These are phyloP conservation scores for Pachydiplax longipennis DNA, from an alignment of 2,888 invertebrate genomes.

Conservation along the genomic window DNA sequence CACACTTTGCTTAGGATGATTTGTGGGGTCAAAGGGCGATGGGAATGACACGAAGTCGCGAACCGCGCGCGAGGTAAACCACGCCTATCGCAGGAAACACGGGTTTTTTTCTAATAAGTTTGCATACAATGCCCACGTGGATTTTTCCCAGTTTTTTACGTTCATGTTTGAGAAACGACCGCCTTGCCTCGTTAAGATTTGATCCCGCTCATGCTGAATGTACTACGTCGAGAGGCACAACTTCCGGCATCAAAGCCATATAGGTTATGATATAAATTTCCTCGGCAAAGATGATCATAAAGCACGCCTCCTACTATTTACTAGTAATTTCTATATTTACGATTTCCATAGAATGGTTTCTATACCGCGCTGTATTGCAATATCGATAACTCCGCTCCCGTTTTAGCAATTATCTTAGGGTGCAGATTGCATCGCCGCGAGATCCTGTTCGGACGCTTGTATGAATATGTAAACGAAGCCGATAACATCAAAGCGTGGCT, in stretches of 20 bases:
- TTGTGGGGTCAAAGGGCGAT: neutral
- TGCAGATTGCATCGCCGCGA: no score
- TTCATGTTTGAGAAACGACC: constrained; percentile 10
- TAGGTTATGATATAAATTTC: no score
- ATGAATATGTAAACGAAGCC: no score
- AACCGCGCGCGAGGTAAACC: neutral
- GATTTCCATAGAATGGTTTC: no score
- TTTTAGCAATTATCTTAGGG: no score
- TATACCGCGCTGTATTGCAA: no score
- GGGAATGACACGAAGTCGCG: neutral
- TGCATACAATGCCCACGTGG: constrained; percentile 16
- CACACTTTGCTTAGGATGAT: neutral
- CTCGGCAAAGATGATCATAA: no score
- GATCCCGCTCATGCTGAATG: neutral
- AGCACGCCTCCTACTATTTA: no score
- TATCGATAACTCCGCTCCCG: no score
- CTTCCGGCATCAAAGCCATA: neutral
- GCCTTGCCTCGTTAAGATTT: constrained; percentile 23
- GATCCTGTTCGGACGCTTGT: no score
- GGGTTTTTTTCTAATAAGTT: constrained; percentile 8
- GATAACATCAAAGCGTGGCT: no score
- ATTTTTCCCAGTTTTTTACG: neutral
- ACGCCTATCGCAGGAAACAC: neutral
- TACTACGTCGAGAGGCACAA: neutral
- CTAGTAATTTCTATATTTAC: no score